Conservation (phyloP, 1,140 invertebrate genomes). For the Fopius arisanus region DNA sequence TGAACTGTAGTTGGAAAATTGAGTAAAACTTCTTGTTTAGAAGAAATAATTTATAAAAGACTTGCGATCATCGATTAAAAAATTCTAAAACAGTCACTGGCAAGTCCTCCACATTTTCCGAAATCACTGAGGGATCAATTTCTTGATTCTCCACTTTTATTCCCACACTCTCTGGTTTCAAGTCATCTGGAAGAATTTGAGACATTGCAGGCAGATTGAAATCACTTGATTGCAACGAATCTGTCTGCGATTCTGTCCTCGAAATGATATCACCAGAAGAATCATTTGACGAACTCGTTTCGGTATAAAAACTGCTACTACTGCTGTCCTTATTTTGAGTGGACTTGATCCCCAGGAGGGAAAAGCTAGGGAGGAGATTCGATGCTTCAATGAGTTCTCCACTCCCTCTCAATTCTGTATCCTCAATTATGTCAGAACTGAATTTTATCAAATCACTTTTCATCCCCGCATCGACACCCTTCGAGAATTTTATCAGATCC, state of each 20-base stretch:
- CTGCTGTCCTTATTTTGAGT: not conserved
- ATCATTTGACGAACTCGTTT: not conserved
- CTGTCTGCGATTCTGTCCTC: not conserved
- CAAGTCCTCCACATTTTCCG: not conserved
- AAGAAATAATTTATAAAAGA: too few relatives aligned
- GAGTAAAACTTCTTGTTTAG: too few relatives aligned
- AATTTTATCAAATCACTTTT: conserved; percentile 18
- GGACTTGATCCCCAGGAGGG: not conserved
- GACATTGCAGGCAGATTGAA: not conserved
- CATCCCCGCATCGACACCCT: not conserved
- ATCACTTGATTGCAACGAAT: not conserved
- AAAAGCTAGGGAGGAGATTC: not conserved
- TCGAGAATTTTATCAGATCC: not conserved
- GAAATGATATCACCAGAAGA: not conserved
- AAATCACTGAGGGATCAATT: not conserved
- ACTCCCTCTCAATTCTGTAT: not conserved
- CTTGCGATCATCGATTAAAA: not conserved
- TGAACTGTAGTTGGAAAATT: too few relatives aligned
- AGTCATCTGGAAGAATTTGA: not conserved
- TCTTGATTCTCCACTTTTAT: not conserved
- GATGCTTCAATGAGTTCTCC: not conserved
- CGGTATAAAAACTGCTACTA: not conserved
- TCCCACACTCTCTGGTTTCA: not conserved
- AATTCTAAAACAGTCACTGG: conserved; percentile 22
- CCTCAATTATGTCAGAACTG: not conserved